These are phyloP conservation scores for Xestia c-nigrum DNA, from an alignment of 2,888 invertebrate genomes.

Conservation along the genomic window DNA sequence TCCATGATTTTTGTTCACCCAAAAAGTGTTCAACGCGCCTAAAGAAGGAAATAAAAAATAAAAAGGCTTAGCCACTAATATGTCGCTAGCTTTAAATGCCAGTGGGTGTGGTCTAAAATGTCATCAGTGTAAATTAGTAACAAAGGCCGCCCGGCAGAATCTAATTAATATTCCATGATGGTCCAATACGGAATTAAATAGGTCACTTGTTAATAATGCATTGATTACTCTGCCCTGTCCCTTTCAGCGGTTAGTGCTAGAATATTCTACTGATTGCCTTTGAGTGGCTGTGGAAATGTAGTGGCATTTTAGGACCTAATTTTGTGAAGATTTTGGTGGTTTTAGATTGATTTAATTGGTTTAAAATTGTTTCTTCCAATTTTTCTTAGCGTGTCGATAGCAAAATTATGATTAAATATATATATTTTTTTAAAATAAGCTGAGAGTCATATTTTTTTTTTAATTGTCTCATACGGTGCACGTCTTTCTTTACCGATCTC, in stretches of 20 bases:
- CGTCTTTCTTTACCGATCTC: too few species aligned
- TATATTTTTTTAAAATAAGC: too few species aligned
- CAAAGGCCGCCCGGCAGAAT: constrained; percentile 31
- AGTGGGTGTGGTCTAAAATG: constrained; percentile 29
- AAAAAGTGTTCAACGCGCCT: too few species aligned
- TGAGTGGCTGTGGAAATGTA: constrained; percentile 4
- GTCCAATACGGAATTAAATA: constrained; percentile 45
- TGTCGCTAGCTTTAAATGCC: constrained; percentile 3
- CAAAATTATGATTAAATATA: too few species aligned
- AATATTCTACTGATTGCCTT: constrained; percentile 44
- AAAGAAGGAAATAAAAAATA: too few species aligned
- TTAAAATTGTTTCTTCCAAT: neutral
- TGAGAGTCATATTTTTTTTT: too few species aligned
- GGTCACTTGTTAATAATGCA: constrained; percentile 55
- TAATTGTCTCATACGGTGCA: too few species aligned
- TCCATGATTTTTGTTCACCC: too few species aligned
- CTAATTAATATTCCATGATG: constrained; percentile 59
- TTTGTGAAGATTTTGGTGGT: neutral
- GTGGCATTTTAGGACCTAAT: neutral
- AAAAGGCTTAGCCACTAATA: neutral
- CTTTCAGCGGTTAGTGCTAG: constrained; percentile 9
- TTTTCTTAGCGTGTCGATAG: too few species aligned
- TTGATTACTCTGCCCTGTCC: constrained; percentile 26
- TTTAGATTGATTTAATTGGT: too few species aligned
- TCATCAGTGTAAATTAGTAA: constrained; percentile 47